Evolutionary conservation across 2,113 vertebrate species (phyloP), one percentile per base, ranked within the genome.

Genomic region (Hippocampus mohnikei): DNA sequence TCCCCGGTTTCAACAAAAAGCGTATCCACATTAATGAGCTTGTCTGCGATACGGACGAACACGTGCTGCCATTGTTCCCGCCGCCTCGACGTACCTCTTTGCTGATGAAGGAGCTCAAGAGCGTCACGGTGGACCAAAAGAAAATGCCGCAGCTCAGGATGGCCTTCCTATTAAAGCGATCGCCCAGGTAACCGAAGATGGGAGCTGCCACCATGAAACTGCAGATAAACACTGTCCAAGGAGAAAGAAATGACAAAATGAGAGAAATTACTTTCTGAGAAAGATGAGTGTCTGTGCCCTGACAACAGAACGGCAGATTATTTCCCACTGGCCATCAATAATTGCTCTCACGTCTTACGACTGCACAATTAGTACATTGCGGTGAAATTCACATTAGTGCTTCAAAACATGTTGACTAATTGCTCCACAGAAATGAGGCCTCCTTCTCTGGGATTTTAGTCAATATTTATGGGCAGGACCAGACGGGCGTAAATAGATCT

Each of bases 171-270:
- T 98, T 98, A 94, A 98, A 99, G 69, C 97, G 95, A 92, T 99
- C 97, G 18, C 97, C 97, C 60, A 99, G 95, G 92, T 98, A 99
- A 91, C 97, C 97, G 8, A 99, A 99, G 90, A 99, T 95, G 8
- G 96, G 97, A 0, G 97, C 97, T 0, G 96, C 96, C 33, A 99
- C 94, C 97, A 99, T 99, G 93, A 98, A 99, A 82, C 97, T 98
- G 74, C 96, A 99, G 94, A 99, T 98, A 91, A 98, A 99, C 80
- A 97, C 97, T 99, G 94, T 8, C 72, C 68, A 78, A 80, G 77
- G 75, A 63, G 67, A 62, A 70, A 46, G 67, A 71, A 70, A 29
- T 42, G 53, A 12, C 74, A 41, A 69, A 1, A 3, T n/a, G 2
- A 20, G 15, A 20, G 33, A 59, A 68, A 68, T 68, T 2, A 13